Conservation (phyloP, 1,140 invertebrate species). For the Steinernema feltiae region DNA sequence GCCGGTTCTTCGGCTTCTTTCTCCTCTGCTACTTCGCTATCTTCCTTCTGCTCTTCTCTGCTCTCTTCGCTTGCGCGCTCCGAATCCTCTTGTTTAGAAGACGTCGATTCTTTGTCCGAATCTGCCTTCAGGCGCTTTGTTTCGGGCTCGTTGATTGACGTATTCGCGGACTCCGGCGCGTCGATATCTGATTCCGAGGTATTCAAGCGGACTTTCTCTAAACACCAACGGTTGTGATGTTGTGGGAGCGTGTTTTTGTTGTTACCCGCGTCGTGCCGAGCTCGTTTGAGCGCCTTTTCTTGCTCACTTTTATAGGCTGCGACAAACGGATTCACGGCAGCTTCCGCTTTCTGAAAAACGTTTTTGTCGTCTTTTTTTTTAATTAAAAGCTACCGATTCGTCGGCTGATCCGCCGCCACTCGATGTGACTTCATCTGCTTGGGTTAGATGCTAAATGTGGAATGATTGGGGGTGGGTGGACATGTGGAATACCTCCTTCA, state of each 20-base stretch:
- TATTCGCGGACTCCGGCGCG: background rate
- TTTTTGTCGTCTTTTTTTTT: slow-evolving; percentile 20
- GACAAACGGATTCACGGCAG: background rate
- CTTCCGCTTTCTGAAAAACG: slow-evolving; percentile 10
- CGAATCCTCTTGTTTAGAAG: background rate
- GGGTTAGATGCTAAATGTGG: background rate
- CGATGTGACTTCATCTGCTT: background rate
- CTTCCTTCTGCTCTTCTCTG: background rate
- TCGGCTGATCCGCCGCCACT: background rate
- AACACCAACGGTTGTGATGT: background rate
- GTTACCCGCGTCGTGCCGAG: background rate
- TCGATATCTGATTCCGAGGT: background rate
- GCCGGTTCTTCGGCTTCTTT: background rate
- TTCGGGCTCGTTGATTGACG: background rate
- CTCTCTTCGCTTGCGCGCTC: background rate
- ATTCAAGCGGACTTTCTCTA: background rate
- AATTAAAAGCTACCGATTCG: background rate
- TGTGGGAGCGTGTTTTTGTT: background rate
- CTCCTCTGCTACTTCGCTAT: background rate
- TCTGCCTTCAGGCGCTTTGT: background rate
- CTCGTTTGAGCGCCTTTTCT: background rate
- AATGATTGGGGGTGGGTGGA: background rate
- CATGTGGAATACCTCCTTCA: slow-evolving; percentile 56
- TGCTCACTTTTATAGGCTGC: background rate
- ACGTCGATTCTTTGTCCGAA: background rate